Conservation (phyloP, 2,113 vertebrate genomes). For the Barbus barbus region DNA sequence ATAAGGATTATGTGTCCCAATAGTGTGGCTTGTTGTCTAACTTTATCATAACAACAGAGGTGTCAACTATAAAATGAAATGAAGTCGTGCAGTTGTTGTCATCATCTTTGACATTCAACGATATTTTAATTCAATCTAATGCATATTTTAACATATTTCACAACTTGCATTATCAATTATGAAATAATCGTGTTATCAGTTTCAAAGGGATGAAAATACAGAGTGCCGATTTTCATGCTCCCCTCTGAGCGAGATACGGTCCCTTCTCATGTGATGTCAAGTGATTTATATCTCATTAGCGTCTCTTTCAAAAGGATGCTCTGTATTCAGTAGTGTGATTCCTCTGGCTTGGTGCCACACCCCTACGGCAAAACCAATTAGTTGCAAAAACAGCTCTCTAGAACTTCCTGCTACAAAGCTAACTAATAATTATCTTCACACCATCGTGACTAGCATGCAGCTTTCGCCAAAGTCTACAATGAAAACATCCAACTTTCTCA, state of each 20-base stretch:
- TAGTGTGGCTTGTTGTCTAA: slow-evolving; percentile 7
- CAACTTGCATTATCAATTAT: slow-evolving; percentile 37
- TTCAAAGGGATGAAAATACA: slow-evolving; percentile 34
- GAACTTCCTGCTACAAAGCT: not conserved
- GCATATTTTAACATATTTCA: slow-evolving; percentile 21
- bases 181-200: slow-evolving; percentile 29
- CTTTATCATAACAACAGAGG: slow-evolving; percentile 11
- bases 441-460: not conserved
- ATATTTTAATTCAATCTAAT: slow-evolving; percentile 30
- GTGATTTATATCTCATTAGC: slow-evolving; percentile 17
- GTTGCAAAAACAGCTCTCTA: slow-evolving; percentile 20
- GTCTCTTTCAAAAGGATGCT: slow-evolving; percentile 22
- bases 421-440: slow-evolving; percentile 22
- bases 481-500: not conserved
- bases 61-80: not conserved
- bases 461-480: not conserved
- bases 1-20: slow-evolving; percentile 28
- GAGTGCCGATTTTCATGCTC: not conserved
- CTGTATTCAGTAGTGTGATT: not conserved
- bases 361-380: slow-evolving; percentile 37
- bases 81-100: not conserved
- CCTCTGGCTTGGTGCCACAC: slow-evolving; percentile 24
- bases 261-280: slow-evolving; percentile 2
- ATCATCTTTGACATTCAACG: slow-evolving; percentile 27
- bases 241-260: not conserved